Evolutionary conservation across 53 echinoderm and acorn worm genomes (phyloP), one percentile per base, ranked within the genome.

Genomic region (Actinopyga echinites): DNA sequence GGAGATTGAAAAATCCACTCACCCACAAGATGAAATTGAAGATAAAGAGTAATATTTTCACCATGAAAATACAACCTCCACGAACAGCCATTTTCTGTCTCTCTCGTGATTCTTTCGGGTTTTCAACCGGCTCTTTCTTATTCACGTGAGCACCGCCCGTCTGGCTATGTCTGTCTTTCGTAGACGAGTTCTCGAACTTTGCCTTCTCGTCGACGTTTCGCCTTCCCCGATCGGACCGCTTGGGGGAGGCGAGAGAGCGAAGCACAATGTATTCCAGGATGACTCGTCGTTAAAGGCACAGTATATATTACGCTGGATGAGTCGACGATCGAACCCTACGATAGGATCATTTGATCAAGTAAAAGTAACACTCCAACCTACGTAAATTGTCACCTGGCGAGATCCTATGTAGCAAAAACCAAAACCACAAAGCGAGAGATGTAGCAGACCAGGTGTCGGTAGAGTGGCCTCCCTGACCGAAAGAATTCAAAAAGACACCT

Each of bases 11-110:
- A 49, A 49, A 49, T 49, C 49, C n/a, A 89, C 89, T 89, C 65
- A 89, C 89, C 64, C 84, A 89, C 52, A 84, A 78, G 65, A 89
- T 79, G 32, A 89, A 89, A 64, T 89, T 89, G 36, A 89, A 89
- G 67, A 89, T 84, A 65, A 89, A 89, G 56, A 89, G 84, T 19
- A 89, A 79, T 67, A 89, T 79, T 83, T 89, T 89, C 31, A 89
- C 79, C 40, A 89, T 37, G 57, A 78, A 38, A 19, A 84, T 64
- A 67, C 89, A 89, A 54, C 89, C 89, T 32, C 81, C 81, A 30
- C 29, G 60, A 26, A 80, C 81, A 25, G 81, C 81, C 81, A 80
- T 80, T 62, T 59, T 80, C 61, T 80, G 23, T 26, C 60, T 59
- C 61, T 80, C 60, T 24, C 81, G 36, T 0, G 81, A 38, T 59